phyloP scores from a whole-genome alignment of 2,113 vertebrate genomes.

The Phylloscopus trochilus region DNA sequence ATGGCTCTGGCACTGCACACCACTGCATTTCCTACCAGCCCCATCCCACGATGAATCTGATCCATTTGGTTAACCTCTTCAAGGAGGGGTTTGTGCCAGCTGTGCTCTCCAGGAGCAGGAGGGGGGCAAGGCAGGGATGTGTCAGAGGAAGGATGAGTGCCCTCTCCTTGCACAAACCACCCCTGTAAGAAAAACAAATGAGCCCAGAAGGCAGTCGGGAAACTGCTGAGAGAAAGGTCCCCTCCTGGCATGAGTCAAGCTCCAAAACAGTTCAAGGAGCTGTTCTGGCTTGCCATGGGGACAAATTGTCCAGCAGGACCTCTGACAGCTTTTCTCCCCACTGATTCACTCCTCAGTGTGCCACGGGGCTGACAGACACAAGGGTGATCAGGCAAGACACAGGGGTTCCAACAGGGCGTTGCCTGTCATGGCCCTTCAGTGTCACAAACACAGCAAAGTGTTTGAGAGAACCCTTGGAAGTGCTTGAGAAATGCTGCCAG shows the following conservation, averaged over 20 bases:
- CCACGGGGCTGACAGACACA: not conserved
- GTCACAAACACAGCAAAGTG: not conserved
- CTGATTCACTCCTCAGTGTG: not conserved
- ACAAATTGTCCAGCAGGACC: not conserved
- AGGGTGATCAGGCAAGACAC: not conserved
- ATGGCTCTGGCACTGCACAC: slow-evolving; percentile 6
- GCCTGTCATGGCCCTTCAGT: not conserved
- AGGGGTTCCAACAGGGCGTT: not conserved
- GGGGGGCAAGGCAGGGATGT: not conserved
- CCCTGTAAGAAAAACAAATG: not conserved
- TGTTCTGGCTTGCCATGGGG: not conserved
- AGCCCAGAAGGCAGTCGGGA: not conserved
- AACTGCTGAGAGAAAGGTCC: not conserved
- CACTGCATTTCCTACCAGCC: not conserved
- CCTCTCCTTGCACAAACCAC: not conserved
- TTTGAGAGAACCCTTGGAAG: not conserved
- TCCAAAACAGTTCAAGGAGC: not conserved
- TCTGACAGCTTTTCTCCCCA: not conserved
- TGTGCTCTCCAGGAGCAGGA: not conserved
- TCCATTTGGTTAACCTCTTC: slow-evolving; percentile 26
- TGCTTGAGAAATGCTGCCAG: not conserved
- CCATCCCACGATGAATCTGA: not conserved
- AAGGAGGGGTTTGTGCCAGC: not conserved
- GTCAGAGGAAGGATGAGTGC: not conserved
- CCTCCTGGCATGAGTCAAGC: not conserved